These are phyloP conservation scores for Graptemys geographica DNA, from an alignment of 2,797 vertebrate species.

Conservation along the genomic window DNA sequence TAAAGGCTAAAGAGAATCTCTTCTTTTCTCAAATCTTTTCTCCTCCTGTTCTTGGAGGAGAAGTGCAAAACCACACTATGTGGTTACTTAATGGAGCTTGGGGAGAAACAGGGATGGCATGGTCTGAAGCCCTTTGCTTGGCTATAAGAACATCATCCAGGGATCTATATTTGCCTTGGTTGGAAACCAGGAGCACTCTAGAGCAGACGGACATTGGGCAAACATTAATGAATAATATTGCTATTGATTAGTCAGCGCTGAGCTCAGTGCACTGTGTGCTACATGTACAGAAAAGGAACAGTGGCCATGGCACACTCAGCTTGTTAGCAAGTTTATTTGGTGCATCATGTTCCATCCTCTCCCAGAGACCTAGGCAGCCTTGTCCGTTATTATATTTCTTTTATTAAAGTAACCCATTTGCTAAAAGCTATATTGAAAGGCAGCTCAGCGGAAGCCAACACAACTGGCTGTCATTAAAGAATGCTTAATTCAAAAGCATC, in stretches of 20 bases:
- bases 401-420: not conserved
- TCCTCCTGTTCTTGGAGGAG: too few species aligned
- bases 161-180: not conserved
- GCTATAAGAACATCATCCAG: not conserved
- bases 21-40: not conserved
- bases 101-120: not conserved
- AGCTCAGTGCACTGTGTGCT: accelerated
- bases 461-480: slow-evolving; percentile 16
- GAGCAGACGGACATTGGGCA: not conserved
- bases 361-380: not conserved
- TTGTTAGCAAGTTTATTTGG: not conserved
- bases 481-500: not conserved
- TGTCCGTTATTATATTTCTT: not conserved
- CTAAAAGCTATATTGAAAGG: slow-evolving; percentile 1
- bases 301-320: not conserved
- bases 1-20: not conserved
- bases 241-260: not conserved
- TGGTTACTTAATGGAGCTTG: not conserved
- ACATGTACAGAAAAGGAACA: not conserved
- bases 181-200: not conserved
- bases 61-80: not conserved
- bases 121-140: not conserved
- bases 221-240: not conserved
- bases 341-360: not conserved
- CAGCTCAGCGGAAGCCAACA: not conserved